Evolutionary conservation across 2,113 vertebrate species (phyloP).

Genomic region (Hiodon alosoides): DNA sequence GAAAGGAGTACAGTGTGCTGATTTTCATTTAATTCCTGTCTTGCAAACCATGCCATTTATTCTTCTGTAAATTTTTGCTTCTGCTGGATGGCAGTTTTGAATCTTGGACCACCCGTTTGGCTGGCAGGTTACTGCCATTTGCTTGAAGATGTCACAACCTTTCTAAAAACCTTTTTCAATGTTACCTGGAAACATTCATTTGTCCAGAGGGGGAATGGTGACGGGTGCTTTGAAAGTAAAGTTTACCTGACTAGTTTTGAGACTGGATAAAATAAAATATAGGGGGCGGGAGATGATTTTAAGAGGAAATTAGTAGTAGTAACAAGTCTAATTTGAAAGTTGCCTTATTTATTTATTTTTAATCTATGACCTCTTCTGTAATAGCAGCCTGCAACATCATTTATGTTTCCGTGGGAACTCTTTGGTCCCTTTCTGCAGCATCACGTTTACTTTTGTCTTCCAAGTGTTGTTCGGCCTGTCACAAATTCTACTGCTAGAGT

Average conservation of each 20-base stretch:
- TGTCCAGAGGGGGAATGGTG: not conserved
- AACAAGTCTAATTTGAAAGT: constrained; percentile 52
- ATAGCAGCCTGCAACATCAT: constrained; percentile 29
- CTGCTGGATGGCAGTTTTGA: not conserved
- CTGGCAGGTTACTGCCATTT: not conserved
- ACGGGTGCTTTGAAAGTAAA: not conserved
- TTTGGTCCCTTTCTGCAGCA: constrained; percentile 11
- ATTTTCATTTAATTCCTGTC: not conserved
- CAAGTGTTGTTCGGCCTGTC: constrained; percentile 48
- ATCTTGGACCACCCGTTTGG: not conserved
- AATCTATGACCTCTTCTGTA: constrained; percentile 45
- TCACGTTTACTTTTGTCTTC: constrained; percentile 48
- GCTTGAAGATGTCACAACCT: not conserved
- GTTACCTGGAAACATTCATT: not conserved
- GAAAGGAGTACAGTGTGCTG: constrained; percentile 24
- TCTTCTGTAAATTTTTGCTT: constrained; percentile 7
- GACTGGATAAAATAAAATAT: not conserved
- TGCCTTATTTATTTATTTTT: constrained; percentile 59
- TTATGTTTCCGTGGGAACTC: constrained; percentile 1
- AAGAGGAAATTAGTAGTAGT: not conserved
- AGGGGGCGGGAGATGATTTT: not conserved
- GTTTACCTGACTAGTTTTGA: constrained; percentile 1
- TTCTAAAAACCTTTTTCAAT: not conserved
- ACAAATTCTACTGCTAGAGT: constrained; percentile 33
- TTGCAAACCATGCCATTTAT: not conserved